Percentiles rank a stretch among this genome's conserved stretches.
Evolutionary conservation across 2,888 invertebrate species (phyloP).

Genomic region (Chloroclystis v-ata): DNA sequence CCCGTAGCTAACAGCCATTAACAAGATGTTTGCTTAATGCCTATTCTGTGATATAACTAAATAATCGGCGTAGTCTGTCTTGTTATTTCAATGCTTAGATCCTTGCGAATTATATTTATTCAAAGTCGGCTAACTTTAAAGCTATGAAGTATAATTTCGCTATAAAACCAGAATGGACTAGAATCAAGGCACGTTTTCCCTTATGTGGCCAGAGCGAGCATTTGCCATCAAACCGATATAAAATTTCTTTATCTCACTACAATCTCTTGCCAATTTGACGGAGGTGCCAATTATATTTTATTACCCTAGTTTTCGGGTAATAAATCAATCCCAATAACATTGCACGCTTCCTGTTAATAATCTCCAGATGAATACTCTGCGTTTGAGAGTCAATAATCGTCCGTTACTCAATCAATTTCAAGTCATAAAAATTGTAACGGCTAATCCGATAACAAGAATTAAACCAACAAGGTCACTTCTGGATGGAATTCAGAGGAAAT

Average conservation of each 20-base stretch:
- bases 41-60: too few species aligned
- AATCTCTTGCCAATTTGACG: constrained; percentile 15
- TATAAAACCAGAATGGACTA: background rate
- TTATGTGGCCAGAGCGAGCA: constrained; percentile 6
- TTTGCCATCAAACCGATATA: background rate
- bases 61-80: too few species aligned
- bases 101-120: background rate
- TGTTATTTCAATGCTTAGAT: background rate
- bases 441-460: constrained; percentile 14
- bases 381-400: constrained; percentile 21
- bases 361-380: constrained; percentile 20
- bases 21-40: too few species aligned
- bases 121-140: background rate
- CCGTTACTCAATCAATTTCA: constrained; percentile 28
- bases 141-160: background rate
- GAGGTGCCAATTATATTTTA: constrained; percentile 27
- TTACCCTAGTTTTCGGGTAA: constrained; percentile 8
- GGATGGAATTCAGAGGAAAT: constrained; percentile 2
- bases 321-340: constrained; percentile 29
- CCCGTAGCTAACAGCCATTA: too few species aligned
- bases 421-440: constrained; percentile 15
- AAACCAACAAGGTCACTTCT: constrained; percentile 14
- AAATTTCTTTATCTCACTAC: background rate
- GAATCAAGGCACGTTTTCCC: background rate
- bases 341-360: constrained; percentile 25